phyloP scores from a whole-genome alignment of 2,888 invertebrate species.

The Eupithecia abbreviata region DNA sequence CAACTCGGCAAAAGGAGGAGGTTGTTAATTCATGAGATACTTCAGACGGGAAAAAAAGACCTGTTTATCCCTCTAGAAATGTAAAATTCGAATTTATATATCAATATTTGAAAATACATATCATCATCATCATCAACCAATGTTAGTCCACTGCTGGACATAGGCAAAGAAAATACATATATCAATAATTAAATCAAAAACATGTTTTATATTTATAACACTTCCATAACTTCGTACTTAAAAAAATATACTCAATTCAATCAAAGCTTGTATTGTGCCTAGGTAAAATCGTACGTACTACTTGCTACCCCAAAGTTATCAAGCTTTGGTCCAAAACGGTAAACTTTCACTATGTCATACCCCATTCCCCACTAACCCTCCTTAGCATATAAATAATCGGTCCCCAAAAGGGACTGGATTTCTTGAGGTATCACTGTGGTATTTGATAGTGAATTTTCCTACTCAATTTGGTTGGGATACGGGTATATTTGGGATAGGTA shows the following conservation, averaged over 20 bases:
- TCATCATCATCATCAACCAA: no score
- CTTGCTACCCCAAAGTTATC: background rate
- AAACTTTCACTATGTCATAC: background rate
- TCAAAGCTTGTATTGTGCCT: background rate
- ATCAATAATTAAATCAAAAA: background rate
- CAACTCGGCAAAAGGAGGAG: no score
- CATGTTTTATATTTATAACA: background rate
- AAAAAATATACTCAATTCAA: background rate
- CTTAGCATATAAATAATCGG: conserved; percentile 60
- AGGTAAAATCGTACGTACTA: background rate
- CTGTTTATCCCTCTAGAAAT: no score
- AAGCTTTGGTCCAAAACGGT: background rate
- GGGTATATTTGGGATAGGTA: background rate
- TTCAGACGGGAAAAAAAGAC: no score
- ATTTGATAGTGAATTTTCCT: conserved; percentile 45
- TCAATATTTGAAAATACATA: no score
- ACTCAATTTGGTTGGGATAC: conserved; percentile 37
- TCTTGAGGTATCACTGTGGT: conserved; percentile 44
- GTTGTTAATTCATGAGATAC: no score
- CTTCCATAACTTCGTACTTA: background rate
- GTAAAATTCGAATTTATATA: no score
- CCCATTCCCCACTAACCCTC: conserved; percentile 33
- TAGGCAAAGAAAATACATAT: no score
- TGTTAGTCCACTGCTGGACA: no score
- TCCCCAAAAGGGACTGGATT: conserved; percentile 51